Evolutionary conservation across 2,113 vertebrate genomes (phyloP), one percentile per base, ranked within the genome.

Genomic region (Cariama cristata): DNA sequence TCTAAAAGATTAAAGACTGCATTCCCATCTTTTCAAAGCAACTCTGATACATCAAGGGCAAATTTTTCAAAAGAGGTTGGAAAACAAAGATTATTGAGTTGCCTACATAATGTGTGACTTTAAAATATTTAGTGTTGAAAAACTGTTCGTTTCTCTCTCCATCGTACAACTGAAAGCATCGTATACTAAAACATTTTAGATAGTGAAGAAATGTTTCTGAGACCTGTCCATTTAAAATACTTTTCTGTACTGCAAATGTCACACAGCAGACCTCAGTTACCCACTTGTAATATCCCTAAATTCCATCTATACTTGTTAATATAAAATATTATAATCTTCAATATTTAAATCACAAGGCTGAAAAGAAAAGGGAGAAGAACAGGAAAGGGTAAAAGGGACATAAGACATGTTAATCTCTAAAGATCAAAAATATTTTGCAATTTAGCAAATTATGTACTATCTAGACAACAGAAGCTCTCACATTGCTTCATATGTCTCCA

Each of bases 81-180:
- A 87, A 96, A 94, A 89, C 72, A 94, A 77, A 86, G 53, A 94
- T 53, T 90, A 91, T 6, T 32, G 76, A 90, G 85, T 26, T 73
- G 53, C 55, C 64, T 71, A 88, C 42, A 79, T 62, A 83, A 80
- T 93, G 68, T 86, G 75, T 73, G 69, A 77, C 66, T 87, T 92
- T 75, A 89, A 92, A 91, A 94, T 72, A 95, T 83, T 90, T 79
- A 90, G 47, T 60, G 69, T 26, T 67, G 53, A 90, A 90, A 96
- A 95, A 26, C 53, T 22, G 50, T 45, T 91, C 7, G 4, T 19
- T 92, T 88, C 86, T 68, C 44, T 63, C 84, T 79, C 66, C 71
- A 74, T 74, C 58, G 42, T 55, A 45, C 53, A 87, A 88, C 42
- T 88, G 71, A 94, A 96, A 87, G 60, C 40, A 82, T 9, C 4